Evolutionary conservation across 2,797 vertebrate species (phyloP), one percentile per base, ranked within the genome.

Genomic region (Limnodromus scolopaceus): DNA sequence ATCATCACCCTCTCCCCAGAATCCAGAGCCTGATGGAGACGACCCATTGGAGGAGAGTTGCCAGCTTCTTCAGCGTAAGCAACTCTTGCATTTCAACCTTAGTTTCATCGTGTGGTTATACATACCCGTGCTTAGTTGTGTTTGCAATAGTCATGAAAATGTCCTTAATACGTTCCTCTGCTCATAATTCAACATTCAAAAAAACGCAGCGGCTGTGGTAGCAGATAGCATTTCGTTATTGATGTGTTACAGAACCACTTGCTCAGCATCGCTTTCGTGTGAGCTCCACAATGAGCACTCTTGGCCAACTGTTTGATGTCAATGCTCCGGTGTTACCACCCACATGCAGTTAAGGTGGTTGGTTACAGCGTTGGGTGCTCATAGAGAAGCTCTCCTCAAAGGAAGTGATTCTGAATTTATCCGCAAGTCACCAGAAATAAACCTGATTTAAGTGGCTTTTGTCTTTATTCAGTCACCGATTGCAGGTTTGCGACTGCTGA

Each of bases 301-400:
- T n/a, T 55, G 84, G 75, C 87, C 85, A 87, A 39, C 43, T 79
- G 60, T 80, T 86, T 88, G 88, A 80, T 93, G 87, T 93, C 70
- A 82, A 2, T 70, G 32, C 60, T 93, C 51, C 51, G 13, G 8
- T 20, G 43, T 77, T 91, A 64, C 95, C 93, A 83, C 91, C 86
- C 80, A 65, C 34, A n/a, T 58, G 75, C 41, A 80, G 77, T 89
- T 83, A 65, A 91, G 68, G 84, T 84, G 23, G 48, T 71, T 76
- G 43, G 36, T 63, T 77, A 19, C 71, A 19, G 39, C 11, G 41
- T 32, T 90, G 23, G 57, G 46, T 0, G 0, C 14, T 70, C 24
- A 14, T 2, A n/a, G 78, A 61, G 57, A 8, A 63, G 46, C 43
- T 84, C n/a, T 72, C 72, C 51, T 68, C 51, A 39, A n/a, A 64